Evolutionary conservation across 2,888 invertebrate genomes (phyloP), one percentile per base, ranked within the genome.

Genomic region (Ormyrus rosae): DNA sequence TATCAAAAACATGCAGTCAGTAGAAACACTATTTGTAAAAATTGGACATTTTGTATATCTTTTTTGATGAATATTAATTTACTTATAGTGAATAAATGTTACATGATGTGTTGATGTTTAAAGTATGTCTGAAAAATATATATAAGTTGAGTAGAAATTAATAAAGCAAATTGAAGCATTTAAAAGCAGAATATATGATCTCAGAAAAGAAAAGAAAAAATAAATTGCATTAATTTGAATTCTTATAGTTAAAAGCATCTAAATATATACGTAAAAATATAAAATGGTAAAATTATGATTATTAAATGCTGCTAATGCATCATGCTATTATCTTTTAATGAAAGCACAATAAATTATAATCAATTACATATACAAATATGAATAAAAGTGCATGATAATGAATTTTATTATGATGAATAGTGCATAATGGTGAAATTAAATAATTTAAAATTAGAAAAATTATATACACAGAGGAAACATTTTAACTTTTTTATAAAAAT

Each of bases 1-100:
- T 68, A 72, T 5, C 10, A 61, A 53, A 45, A 79, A 10, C 79
- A 79, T 79, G 74, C 73, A 79, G 13, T 64, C 58, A 51, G 48
- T 60, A 51, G 50, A 4, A 70, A 13, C 0, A 34, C 11, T 58
- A 63, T 63, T 46, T 60, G 58, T 4, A 72, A 69, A 69, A 61
- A 65, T 61, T 63, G 61, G 13, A 68, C 10, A 46, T 68, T 56
- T 2, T 34, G 34, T 34, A 65, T 56, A 45, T 50, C 61, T 69
- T 76, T 53, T 63, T 69, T 51, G 19, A 51, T 77, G 77, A 65
- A 71, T 53, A 53, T 78, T 58, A 67, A 67, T 50, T 67, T 61
- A 72, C 53, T 78, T 60, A 74, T 50, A 5, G 11, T 56, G 34
- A 34, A 48, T 58, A 5, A 48, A 19, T 63, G 48, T 4, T 3